Evolutionary conservation across 2,797 vertebrate genomes (phyloP), one percentile per base, ranked within the genome.

Genomic region (Acipenser oxyrinchus): DNA sequence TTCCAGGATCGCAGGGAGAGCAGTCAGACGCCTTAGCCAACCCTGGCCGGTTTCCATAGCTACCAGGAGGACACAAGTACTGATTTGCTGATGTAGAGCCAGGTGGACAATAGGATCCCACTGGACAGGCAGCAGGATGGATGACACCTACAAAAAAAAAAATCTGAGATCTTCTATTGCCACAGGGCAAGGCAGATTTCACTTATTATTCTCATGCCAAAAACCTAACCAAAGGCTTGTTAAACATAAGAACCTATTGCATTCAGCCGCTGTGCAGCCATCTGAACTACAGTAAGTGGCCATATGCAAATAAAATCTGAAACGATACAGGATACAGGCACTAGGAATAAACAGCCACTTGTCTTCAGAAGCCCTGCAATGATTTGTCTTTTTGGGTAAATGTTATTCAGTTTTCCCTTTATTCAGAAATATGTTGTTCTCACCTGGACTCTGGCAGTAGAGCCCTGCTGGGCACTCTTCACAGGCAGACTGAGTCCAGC

Each of bases 401-500:
- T 23, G 1, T 48, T 53, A 8, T 4, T 12, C 7, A 48, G 12
- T 52, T 55, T 55, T 12, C 57, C 15, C 15, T 18, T 18, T 18
- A 18, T 18, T 18, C 15, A 18, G 15, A 18, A n/a, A 62, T 49
- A 48, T 6, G 10, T n/a, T n/a, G 9, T 6, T 1, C 18, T 50
- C 75, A 91, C 90, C 87, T 79, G 75, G 73, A 60, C 82, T 65
- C 66, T 71, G 82, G 74, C 90, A 92, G 70, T 75, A 86, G 73
- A 75, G 87, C 23, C 84, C 80, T 69, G 81, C 66, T 66, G 86
- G 87, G 48, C 90, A 91, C 3, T 69, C 55, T 66, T 88, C 85
- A 64, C 93, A 93, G 62, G 69, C 80, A 60, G 79, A 75, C 71
- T 90, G 93, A 63, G 90, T 91, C 68, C 83, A 79, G 62, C 81